Conservation (phyloP, 2,888 invertebrate genomes). For the Acholoe squamosa region DNA sequence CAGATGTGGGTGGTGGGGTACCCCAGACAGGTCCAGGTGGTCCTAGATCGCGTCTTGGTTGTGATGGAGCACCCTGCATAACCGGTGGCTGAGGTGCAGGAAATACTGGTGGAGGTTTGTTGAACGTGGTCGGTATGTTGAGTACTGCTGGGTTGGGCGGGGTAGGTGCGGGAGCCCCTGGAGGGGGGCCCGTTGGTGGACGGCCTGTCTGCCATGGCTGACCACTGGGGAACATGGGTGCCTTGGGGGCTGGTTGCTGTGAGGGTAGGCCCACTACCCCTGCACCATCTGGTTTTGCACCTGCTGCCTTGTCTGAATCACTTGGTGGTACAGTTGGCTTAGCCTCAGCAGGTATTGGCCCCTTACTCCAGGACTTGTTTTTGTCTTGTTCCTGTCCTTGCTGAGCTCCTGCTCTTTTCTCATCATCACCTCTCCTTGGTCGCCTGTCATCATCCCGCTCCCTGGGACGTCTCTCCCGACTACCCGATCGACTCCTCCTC, state of each 20-base stretch:
- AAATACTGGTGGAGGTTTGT: not conserved
- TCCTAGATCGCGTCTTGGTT: not conserved
- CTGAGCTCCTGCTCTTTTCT: not conserved
- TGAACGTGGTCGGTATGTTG: not conserved
- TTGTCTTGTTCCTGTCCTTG: not conserved
- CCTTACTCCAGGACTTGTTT: not conserved
- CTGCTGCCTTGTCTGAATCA: not conserved
- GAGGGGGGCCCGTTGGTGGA: not conserved
- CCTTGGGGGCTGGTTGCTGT: not conserved
- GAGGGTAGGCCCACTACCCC: not conserved
- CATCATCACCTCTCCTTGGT: not conserved
- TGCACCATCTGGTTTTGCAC: not conserved
- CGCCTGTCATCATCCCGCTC: constrained; percentile 30
- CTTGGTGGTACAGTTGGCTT: not conserved
- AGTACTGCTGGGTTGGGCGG: not conserved
- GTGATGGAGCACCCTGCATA: not conserved
- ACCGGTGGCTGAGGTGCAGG: not conserved
- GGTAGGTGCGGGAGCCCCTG: too few species aligned
- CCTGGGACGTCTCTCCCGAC: not conserved
- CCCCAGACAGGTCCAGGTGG: not conserved
- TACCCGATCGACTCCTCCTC: constrained; percentile 18
- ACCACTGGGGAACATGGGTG: not conserved
- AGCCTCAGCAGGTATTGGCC: not conserved
- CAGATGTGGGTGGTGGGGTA: not conserved
- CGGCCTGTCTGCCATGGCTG: not conserved